phyloP scores from a whole-genome alignment of 2,113 vertebrate species.

The Myocastor coypus region DNA sequence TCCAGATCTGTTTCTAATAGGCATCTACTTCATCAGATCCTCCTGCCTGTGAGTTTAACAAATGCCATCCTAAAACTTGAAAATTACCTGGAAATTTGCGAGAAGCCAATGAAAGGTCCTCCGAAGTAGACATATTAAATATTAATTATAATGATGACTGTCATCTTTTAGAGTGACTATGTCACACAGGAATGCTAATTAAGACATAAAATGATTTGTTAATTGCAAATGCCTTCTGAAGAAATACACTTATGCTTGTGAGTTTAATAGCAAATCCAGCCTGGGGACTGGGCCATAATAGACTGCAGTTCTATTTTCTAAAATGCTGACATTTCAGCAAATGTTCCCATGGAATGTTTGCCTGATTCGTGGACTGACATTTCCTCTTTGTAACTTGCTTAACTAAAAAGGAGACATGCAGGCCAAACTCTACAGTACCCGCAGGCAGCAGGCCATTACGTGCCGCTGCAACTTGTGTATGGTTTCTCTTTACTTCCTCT shows the following conservation, averaged over 20 bases:
- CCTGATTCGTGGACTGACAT: slow-evolving; percentile 87
- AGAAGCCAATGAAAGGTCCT: slow-evolving; percentile 54
- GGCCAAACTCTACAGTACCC: slow-evolving; percentile 83
- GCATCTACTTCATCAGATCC: slow-evolving; percentile 23
- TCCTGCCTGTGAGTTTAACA: background rate
- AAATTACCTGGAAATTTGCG: slow-evolving; percentile 72
- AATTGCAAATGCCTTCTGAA: slow-evolving; percentile 72
- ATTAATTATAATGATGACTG: slow-evolving; percentile 74
- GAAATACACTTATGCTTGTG: slow-evolving; percentile 64
- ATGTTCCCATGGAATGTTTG: slow-evolving; percentile 86
- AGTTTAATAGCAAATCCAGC: slow-evolving; percentile 75
- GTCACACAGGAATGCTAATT: slow-evolving; percentile 80
- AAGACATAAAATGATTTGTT: slow-evolving; percentile 67
- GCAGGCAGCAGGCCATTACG: slow-evolving; percentile 82
- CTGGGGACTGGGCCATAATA: slow-evolving; percentile 73
- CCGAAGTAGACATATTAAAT: slow-evolving; percentile 72
- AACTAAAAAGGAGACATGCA: slow-evolving; percentile 83
- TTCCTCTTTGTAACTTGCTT: slow-evolving; percentile 88
- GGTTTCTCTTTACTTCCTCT: slow-evolving; percentile 78
- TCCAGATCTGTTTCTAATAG: slow-evolving; percentile 46
- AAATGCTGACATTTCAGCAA: slow-evolving; percentile 87
- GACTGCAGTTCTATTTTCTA: slow-evolving; percentile 79
- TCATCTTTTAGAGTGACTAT: slow-evolving; percentile 77
- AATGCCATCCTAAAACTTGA: slow-evolving; percentile 66
- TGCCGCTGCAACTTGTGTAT: slow-evolving; percentile 82